A percentile compares a stretch with the other conserved stretches of the same genome.
Evolutionary conservation across 1,140 invertebrate species (phyloP).

Genomic region (Heliconius eleuchia): DNA sequence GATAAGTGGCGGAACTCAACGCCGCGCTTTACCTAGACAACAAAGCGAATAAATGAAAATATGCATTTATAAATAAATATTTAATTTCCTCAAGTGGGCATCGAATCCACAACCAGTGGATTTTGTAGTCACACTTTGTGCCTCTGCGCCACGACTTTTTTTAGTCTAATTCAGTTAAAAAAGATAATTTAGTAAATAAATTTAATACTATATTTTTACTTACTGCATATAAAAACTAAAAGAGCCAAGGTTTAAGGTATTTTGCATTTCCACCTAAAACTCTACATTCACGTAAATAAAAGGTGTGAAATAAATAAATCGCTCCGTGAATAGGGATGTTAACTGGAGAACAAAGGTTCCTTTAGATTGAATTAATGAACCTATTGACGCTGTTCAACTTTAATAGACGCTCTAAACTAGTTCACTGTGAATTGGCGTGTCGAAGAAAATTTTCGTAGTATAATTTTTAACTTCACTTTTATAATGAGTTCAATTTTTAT

Average conservation of each 20-base stretch:
- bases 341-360: slow-evolving; percentile 15
- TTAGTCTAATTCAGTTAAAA: no score
- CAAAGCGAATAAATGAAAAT: no score
- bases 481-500: neutral
- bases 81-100: no score
- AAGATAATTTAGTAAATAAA: no score
- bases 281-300: neutral
- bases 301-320: slow-evolving; percentile 11
- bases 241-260: neutral
- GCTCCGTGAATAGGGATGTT: neutral
- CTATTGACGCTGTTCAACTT: slow-evolving; percentile 4
- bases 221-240: neutral
- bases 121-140: no score
- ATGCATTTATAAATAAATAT: no score
- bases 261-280: neutral
- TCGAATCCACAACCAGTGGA: no score
- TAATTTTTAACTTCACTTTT: neutral
- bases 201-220: neutral
- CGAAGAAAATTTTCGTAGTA: neutral
- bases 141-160: no score
- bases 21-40: no score
- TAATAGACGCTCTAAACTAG: slow-evolving; percentile 11
- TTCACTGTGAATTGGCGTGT: slow-evolving; percentile 1
- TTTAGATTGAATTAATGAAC: slow-evolving; percentile 23
- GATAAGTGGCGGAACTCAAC: no score